phyloP scores from a whole-genome alignment of 2,797 vertebrate species.

The Enteromius paludinosus region DNA sequence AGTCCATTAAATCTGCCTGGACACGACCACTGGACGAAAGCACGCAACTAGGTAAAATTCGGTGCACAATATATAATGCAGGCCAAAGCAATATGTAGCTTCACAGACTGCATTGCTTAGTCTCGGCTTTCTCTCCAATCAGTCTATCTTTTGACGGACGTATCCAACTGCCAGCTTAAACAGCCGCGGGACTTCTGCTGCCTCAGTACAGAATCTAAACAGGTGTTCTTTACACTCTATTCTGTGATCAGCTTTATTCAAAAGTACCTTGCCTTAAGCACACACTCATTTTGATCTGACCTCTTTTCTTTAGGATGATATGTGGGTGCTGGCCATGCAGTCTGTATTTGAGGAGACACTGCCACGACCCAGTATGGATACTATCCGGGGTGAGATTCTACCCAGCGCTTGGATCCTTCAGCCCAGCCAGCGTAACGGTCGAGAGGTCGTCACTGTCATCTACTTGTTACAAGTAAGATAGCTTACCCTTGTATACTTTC shows the following conservation, averaged over 20 bases:
- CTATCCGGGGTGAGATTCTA: conserved; percentile 91
- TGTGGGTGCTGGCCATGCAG: conserved; percentile 88
- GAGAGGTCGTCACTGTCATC: conserved; percentile 85
- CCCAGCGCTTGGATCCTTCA: conserved; percentile 96
- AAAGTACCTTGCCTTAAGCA: background rate
- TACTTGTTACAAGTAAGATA: conserved; percentile 89
- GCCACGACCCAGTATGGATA: conserved; percentile 86
- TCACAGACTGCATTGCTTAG: background rate
- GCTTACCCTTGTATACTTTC: background rate
- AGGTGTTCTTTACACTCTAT: conserved; percentile 78
- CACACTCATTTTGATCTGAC: background rate
- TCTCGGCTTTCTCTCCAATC: conserved; percentile 54
- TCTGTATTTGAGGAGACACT: conserved; percentile 92
- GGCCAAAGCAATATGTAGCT: background rate
- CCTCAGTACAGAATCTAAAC: conserved; percentile 89
- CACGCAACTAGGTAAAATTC: conserved; percentile 88
- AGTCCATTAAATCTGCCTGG: conserved; percentile 83
- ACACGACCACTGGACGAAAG: conserved; percentile 88
- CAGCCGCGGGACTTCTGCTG: conserved; percentile 98
- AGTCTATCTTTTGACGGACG: conserved; percentile 91
- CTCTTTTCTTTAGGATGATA: conserved; percentile 77
- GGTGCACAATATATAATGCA: background rate
- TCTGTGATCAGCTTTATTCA: background rate
- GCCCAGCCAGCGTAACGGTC: conserved; percentile 78
- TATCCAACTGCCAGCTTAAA: conserved; percentile 86